phyloP scores from a whole-genome alignment of 2,888 invertebrate genomes.

The Baronia brevicornis region DNA sequence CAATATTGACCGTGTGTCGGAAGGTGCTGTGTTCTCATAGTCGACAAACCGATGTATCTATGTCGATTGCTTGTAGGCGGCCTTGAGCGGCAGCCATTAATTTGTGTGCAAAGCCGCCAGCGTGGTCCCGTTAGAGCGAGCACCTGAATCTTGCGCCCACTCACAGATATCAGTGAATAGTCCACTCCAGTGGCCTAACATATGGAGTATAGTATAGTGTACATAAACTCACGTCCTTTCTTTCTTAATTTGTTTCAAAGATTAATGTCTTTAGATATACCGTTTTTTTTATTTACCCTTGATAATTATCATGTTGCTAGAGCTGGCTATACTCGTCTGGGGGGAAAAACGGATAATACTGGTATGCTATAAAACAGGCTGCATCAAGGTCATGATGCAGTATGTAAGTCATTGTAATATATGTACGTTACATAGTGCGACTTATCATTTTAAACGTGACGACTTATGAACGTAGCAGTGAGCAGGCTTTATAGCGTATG shows the following conservation, averaged over 20 bases:
- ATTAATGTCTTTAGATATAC: too few species aligned
- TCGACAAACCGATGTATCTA: slow-evolving; percentile 70
- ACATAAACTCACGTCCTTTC: too few species aligned
- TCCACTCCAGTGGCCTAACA: slow-evolving; percentile 23
- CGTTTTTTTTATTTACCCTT: not conserved
- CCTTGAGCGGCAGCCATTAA: slow-evolving; percentile 70
- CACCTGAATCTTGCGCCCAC: slow-evolving; percentile 54
- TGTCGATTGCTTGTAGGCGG: slow-evolving; percentile 72
- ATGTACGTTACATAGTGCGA: not conserved
- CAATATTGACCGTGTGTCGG: slow-evolving; percentile 58
- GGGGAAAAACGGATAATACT: not conserved
- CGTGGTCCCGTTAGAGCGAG: slow-evolving; percentile 61
- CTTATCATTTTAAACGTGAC: slow-evolving; percentile 3
- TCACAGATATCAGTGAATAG: slow-evolving; percentile 42
- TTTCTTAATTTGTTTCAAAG: too few species aligned
- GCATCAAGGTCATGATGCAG: slow-evolving; percentile 11
- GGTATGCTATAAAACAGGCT: not conserved
- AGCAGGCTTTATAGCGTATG: slow-evolving; percentile 13
- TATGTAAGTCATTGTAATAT: not conserved
- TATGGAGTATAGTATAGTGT: too few species aligned
- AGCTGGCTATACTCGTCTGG: not conserved
- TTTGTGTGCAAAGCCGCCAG: slow-evolving; percentile 67
- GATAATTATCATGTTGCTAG: slow-evolving; percentile 1
- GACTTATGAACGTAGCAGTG: slow-evolving; percentile 11
- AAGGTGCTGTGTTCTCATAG: slow-evolving; percentile 63